Base-by-base conservation (phyloP, 1,140 invertebrate genomes). In the Drosophila pseudoananassae region DNA sequence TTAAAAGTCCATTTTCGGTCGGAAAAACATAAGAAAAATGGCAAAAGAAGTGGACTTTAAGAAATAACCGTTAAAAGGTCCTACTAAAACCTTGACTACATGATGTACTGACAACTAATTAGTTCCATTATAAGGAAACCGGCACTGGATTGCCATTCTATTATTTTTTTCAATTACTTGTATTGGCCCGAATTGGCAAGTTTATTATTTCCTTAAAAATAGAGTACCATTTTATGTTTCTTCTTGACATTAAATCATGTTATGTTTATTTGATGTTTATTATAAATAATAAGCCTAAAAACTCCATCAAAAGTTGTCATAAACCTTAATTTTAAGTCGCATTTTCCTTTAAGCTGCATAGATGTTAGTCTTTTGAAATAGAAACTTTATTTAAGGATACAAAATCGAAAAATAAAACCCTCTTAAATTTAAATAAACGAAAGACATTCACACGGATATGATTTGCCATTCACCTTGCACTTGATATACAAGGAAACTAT, bases 1-100 rank as follows among this genome's bases (percentile, higher is more conserved):
- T 43, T 77, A 14, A 77, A 58, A n/a, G n/a, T 23, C 4, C 76
- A 78, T 9, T 72, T 20, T 9, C 15, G 14, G 4, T 40, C 76
- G 7, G 15, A 43, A 5, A 9, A 20, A 3, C 76, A 78, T 17
- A 17, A 61, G 14, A 73, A 47, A 47, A 10, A 54, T 12, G 14
- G 61, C 45, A 3, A 14, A 5, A 14, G 38, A 36, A 4, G 10
- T 29, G 7, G 15, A 61, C n/a, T 3, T 12, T 1, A 3, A 15
- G 0, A 14, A 15, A 4, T 2, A 5, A 45, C 4, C 4, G 2
- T 40, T 5, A 14, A 40, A 14, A 0, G 9, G 8, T 36, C 3
- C 0, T 36, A 10, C 1, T 12, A 36, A n/a, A 36, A n/a, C 9
- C 12, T 12, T 10, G 9, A 36, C 10, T 14, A 43, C 12, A 43